Percentiles rank a stretch among this genome's conserved stretches.
Evolutionary conservation across 2,113 vertebrate species (phyloP).

Genomic region (Oenanthe melanoleuca): DNA sequence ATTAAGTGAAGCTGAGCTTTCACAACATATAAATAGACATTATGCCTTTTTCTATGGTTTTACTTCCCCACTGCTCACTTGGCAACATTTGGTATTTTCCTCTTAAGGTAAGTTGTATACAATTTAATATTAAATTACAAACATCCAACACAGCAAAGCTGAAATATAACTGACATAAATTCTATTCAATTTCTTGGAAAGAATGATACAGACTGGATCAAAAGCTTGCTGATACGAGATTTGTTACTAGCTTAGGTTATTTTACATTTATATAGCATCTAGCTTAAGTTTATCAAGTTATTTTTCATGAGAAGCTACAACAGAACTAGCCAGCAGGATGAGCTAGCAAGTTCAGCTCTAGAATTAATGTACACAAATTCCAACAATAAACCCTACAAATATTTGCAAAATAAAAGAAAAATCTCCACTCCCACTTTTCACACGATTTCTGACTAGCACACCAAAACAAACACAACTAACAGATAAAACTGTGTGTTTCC

Average conservation of each 20-base stretch:
- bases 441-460: background rate
- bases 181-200: background rate
- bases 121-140: background rate
- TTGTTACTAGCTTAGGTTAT: background rate
- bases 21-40: background rate
- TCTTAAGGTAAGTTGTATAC: background rate
- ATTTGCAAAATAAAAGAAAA: background rate
- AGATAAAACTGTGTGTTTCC: background rate
- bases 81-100: background rate
- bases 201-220: background rate
- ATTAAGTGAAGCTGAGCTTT: background rate
- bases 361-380: background rate
- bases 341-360: background rate
- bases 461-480: background rate
- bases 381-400: background rate
- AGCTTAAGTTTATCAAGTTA: background rate
- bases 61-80: background rate
- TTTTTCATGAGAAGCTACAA: background rate
- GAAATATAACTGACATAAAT: background rate
- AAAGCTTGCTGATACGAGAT: background rate
- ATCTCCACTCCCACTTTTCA: background rate
- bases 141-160: background rate
- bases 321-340: background rate
- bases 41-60: background rate
- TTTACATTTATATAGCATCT: background rate